Evolutionary conservation across 2,888 invertebrate genomes (phyloP), one percentile per base, ranked within the genome.

Genomic region (Germaria angustata): DNA sequence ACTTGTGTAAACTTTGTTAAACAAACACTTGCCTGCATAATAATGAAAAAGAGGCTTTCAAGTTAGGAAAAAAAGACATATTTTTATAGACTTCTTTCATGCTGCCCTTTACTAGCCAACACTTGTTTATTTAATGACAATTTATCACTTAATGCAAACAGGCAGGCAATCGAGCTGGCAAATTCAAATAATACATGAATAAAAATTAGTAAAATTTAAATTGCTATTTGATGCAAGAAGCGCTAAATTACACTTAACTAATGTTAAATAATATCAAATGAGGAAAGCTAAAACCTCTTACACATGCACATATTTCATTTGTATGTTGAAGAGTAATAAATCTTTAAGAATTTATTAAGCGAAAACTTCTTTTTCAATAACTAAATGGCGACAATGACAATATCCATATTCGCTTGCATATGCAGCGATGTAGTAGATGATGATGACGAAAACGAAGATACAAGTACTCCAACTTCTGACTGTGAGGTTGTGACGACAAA

Each of bases 331-430:
- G 49, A 80, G 71, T 55, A 72, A 81, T 81, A 81, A 81, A 81
- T 81, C 81, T 81, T 78, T n/a, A 9, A 63, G 63, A 78, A 78
- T 81, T 81, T 81, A 81, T 81, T 78, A 75, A 81, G 73, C 51
- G 66, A 80, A 80, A 76, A 53, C 51, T 72, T 72, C 44, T 65
- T 69, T 65, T 72, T 57, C 72, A 59, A 65, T 79, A 65, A 57
- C 51, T 68, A 51, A 39, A 49, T 55, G 79, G 79, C 79, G 79
- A 79, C 72, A 72, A 41, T 51, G 72, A 22, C 46, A 32, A 69
- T 55, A 49, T 55, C 13, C 55, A 36, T 32, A 28, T 15, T 22
- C 24, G n/a, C n/a, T 36, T 32, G 53, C 34, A 36, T 8, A 22
- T 17, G 39, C 39, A 39, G 2, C 3, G 4, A 28, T 28, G 6